phyloP scores from a whole-genome alignment of 2,113 vertebrate species.

The Atractosteus spatula region DNA sequence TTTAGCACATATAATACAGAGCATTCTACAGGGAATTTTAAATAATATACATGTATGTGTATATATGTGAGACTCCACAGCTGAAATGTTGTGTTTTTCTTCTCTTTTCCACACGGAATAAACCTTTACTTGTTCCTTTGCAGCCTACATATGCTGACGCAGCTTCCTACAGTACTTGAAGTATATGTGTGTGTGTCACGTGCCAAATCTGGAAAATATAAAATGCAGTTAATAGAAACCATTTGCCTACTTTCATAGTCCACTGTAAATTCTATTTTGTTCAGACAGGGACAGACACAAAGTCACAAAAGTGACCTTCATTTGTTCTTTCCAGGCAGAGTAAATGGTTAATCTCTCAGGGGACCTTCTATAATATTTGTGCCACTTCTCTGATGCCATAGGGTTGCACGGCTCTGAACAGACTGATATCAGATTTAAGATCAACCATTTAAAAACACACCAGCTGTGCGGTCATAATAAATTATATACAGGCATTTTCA shows the following conservation, averaged over 20 bases:
- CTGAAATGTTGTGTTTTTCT: too few relatives aligned
- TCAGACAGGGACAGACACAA: not conserved
- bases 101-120: too few relatives aligned
- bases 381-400: slow-evolving; percentile 64
- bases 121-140: too few relatives aligned
- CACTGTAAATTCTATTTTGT: not conserved
- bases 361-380: slow-evolving; percentile 56
- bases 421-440: slow-evolving; percentile 64
- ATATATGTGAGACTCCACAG: too few relatives aligned
- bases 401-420: slow-evolving; percentile 40
- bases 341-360: slow-evolving; percentile 55
- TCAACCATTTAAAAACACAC: slow-evolving; percentile 44
- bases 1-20: too few relatives aligned
- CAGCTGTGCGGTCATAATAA: slow-evolving; percentile 14
- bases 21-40: too few relatives aligned
- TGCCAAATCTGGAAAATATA: not conserved
- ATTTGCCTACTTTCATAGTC: not conserved
- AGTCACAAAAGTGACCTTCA: slow-evolving; percentile 52
- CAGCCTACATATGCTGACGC: too few relatives aligned
- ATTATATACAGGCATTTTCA: not conserved
- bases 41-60: too few relatives aligned
- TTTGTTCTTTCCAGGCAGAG: slow-evolving; percentile 59
- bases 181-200: too few relatives aligned
- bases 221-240: not conserved
- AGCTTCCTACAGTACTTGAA: too few relatives aligned